These are phyloP conservation scores for Blomia tropicalis DNA, from an alignment of 2,888 invertebrate species.

Conservation along the genomic window DNA sequence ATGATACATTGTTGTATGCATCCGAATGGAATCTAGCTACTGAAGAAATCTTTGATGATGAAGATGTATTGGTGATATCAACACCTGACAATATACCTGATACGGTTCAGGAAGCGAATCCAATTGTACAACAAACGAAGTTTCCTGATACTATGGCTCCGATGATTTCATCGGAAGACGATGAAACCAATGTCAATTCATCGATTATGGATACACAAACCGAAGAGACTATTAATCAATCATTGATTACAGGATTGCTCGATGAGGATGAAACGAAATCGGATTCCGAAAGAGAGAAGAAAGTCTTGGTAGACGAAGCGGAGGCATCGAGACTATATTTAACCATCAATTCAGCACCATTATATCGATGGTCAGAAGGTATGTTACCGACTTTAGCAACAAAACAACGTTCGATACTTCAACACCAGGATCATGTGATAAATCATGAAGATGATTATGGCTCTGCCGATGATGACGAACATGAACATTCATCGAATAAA, in stretches of 20 bases:
- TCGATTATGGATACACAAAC: background rate
- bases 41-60: background rate
- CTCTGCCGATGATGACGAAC: background rate
- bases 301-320: background rate
- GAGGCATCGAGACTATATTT: background rate
- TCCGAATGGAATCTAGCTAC: background rate
- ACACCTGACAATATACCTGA: background rate
- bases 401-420: background rate
- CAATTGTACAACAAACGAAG: background rate
- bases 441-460: background rate
- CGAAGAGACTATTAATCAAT: background rate
- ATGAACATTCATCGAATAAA: too few relatives aligned
- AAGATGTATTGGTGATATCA: background rate
- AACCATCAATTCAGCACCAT: background rate
- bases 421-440: background rate
- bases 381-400: background rate
- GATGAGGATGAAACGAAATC: background rate
- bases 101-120: background rate
- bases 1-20: background rate
- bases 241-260: background rate
- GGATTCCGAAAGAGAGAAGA: background rate
- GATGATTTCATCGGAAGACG: constrained; percentile 4
- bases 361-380: constrained; percentile 4
- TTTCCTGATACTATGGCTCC: background rate
- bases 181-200: background rate